phyloP scores from a whole-genome alignment of 2,797 vertebrate genomes.

The Centropyge bicolor region DNA sequence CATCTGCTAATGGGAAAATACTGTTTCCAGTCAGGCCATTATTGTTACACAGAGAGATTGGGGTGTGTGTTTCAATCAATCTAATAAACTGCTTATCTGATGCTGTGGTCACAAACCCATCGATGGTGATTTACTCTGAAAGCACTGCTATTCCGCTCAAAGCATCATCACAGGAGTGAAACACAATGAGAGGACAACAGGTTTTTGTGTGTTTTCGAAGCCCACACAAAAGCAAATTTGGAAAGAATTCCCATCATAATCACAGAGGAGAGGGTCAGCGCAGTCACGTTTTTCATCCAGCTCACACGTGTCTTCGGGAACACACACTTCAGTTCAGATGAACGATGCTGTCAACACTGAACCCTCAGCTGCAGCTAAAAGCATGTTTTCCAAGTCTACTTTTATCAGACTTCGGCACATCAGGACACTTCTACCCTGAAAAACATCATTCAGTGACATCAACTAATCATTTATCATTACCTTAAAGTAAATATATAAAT shows the following conservation, averaged over 20 bases:
- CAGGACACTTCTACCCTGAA: not conserved
- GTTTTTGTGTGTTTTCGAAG: slow-evolving; percentile 7
- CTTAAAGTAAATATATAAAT: not conserved
- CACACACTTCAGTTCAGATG: no score
- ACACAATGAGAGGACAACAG: not conserved
- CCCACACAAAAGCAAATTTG: slow-evolving; percentile 11
- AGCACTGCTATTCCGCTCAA: not conserved
- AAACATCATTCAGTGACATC: not conserved
- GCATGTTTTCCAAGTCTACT: not conserved
- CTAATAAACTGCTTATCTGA: slow-evolving; percentile 20
- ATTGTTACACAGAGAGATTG: slow-evolving; percentile 28
- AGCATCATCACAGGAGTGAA: slow-evolving; percentile 20
- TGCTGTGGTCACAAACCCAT: slow-evolving; percentile 27
- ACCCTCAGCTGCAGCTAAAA: not conserved
- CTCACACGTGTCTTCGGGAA: not conserved
- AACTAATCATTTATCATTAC: not conserved
- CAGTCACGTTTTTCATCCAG: not conserved
- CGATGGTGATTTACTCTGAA: slow-evolving; percentile 23
- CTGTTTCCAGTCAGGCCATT: slow-evolving; percentile 44
- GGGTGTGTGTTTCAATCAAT: slow-evolving; percentile 42
- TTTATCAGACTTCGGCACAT: not conserved
- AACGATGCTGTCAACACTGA: not conserved
- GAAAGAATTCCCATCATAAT: not conserved
- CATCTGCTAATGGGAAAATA: slow-evolving; percentile 23
- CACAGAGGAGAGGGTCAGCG: not conserved